These are phyloP conservation scores for Cirrhinus mrigala DNA, from an alignment of 2,797 vertebrate genomes.

Conservation along the genomic window DNA sequence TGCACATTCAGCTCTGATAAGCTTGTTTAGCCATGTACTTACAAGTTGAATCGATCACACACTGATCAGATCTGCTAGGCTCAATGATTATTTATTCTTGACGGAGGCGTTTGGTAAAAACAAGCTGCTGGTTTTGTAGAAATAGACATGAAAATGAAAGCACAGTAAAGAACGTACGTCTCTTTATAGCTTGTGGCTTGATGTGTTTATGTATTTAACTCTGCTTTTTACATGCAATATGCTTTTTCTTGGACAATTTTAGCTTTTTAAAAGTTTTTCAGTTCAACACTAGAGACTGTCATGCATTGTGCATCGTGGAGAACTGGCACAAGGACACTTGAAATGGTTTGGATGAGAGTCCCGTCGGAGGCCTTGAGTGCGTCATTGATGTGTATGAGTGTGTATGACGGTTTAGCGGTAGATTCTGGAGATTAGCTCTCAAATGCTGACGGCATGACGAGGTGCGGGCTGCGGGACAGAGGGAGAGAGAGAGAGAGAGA, in stretches of 20 bases:
- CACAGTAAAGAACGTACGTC: background rate
- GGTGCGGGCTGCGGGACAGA: constrained; percentile 41
- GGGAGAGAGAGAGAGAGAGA: constrained; percentile 52
- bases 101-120: background rate
- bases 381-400: constrained; percentile 4
- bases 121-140: background rate
- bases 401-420: constrained; percentile 11
- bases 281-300: background rate
- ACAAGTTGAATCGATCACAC: background rate
- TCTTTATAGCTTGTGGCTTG: background rate
- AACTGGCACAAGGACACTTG: constrained; percentile 17
- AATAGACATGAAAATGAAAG: background rate
- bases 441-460: constrained; percentile 72
- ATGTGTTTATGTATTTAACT: background rate
- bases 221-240: background rate
- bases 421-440: constrained; percentile 72
- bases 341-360: constrained; percentile 13
- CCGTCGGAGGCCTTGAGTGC: constrained; percentile 1
- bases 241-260: background rate
- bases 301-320: background rate
- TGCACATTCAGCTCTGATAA: constrained; percentile 12
- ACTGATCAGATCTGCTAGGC: constrained; percentile 1
- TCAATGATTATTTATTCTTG: background rate
- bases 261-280: background rate
- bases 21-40: background rate